These are phyloP conservation scores for Struthio camelus DNA, from an alignment of 2,113 vertebrate genomes.

Conservation along the genomic window DNA sequence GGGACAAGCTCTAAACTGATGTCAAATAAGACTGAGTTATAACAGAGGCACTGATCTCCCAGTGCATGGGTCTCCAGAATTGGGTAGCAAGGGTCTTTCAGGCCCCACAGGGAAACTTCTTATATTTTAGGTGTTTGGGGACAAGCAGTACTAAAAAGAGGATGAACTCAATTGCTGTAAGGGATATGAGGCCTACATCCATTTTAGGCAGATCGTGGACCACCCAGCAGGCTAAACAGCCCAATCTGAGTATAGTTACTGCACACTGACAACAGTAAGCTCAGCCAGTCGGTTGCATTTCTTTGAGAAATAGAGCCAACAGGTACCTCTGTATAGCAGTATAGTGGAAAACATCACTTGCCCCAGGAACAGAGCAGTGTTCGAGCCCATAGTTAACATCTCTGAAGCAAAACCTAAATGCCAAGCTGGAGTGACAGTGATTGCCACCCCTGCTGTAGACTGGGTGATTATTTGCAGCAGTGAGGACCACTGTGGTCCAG, in stretches of 20 bases:
- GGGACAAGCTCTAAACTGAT: too few relatives aligned
- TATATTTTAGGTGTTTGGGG: not conserved
- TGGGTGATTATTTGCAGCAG: not conserved
- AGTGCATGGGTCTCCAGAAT: too few relatives aligned
- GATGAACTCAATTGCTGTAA: too few relatives aligned
- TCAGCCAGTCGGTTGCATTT: not conserved
- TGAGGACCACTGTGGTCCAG: fast-evolving
- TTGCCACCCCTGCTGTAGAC: not conserved
- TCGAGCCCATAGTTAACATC: not conserved
- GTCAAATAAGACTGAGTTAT: too few relatives aligned
- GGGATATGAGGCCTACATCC: not conserved
- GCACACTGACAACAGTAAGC: fast-evolving
- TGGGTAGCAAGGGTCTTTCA: not conserved
- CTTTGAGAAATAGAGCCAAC: not conserved
- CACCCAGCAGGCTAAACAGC: not conserved
- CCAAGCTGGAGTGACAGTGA: not conserved
- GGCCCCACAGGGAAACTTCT: not conserved
- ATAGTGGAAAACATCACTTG: not conserved
- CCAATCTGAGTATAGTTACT: not conserved
- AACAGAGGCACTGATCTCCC: not conserved
- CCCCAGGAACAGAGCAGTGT: not conserved
- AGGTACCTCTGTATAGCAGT: not conserved
- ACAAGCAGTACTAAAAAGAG: too few relatives aligned
- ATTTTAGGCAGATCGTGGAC: not conserved
- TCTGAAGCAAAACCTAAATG: not conserved